Evolutionary conservation across 2,888 invertebrate genomes (phyloP).

Genomic region (Morpho deidamia): DNA sequence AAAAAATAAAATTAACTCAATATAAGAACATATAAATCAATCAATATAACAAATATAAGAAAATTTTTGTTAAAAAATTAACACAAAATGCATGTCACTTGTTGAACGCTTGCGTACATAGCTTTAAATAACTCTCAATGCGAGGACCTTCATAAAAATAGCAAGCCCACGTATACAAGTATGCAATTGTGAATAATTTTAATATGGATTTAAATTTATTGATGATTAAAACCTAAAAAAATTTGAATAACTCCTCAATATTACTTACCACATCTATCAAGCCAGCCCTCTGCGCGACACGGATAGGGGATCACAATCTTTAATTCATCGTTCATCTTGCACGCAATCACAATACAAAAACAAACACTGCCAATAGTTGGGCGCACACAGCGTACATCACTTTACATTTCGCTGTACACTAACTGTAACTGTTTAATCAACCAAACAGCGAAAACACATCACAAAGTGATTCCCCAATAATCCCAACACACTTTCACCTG

Average conservation of each 20-base stretch:
- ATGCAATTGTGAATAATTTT: too few species aligned
- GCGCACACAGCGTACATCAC: constrained; percentile 29
- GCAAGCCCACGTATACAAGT: constrained; percentile 20
- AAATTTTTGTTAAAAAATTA: constrained; percentile 18
- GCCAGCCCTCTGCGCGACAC: constrained; percentile 70
- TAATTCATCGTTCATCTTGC: constrained; percentile 53
- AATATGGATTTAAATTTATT: constrained; percentile 9
- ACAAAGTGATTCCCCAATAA: constrained; percentile 34
- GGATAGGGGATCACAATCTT: constrained; percentile 58
- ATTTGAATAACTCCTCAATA: too few species aligned
- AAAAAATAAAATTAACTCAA: too few species aligned
- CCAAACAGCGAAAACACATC: constrained; percentile 19
- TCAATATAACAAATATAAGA: neutral
- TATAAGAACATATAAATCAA: too few species aligned
- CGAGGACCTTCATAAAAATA: constrained; percentile 34
- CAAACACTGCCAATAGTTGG: constrained; percentile 35
- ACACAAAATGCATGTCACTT: constrained; percentile 39
- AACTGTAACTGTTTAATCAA: constrained; percentile 23
- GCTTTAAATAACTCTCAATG: constrained; percentile 57
- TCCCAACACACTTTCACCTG: constrained; percentile 65
- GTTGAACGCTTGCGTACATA: constrained; percentile 50
- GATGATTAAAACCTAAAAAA: too few species aligned
- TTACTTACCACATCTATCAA: constrained; percentile 67
- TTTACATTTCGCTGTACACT: constrained; percentile 47
- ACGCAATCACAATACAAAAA: constrained; percentile 38